Conservation (phyloP, 2,797 vertebrate species). For the Jordanella pulchra region DNA sequence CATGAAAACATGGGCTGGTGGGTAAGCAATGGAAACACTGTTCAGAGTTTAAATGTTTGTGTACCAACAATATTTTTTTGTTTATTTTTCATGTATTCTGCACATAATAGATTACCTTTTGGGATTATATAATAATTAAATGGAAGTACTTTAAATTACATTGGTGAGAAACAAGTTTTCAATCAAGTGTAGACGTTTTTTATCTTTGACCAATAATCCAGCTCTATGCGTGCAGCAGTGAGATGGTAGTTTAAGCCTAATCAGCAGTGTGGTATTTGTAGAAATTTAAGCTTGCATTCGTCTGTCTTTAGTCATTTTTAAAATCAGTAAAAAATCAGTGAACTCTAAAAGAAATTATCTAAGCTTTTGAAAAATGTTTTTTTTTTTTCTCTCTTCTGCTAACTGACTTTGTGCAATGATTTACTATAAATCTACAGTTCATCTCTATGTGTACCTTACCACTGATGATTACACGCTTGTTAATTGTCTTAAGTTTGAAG, state of each 20-base stretch:
- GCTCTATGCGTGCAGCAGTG: conserved; percentile 24
- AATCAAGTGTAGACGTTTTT: conserved; percentile 10
- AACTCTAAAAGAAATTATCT: conserved; percentile 10
- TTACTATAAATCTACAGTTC: conserved; percentile 37
- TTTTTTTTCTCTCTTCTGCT: conserved; percentile 9
- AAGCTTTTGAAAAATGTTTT: conserved; percentile 8
- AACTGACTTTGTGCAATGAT: conserved; percentile 44
- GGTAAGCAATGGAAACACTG: not conserved
- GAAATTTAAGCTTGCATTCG: conserved; percentile 4
- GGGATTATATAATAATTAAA: conserved; percentile 34
- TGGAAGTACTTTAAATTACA: conserved; percentile 38
- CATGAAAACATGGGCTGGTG: not conserved
- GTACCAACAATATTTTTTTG: conserved; percentile 17
- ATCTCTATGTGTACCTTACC: conserved; percentile 23
- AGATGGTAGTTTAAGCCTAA: not conserved
- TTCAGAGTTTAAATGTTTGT: not conserved
- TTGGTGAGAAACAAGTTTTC: conserved; percentile 38
- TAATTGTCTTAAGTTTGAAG: conserved; percentile 39
- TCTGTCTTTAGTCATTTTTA: conserved; percentile 10
- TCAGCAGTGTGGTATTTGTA: not conserved
- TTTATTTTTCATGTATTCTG: conserved; percentile 4
- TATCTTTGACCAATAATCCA: conserved; percentile 16
- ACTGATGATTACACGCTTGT: conserved; percentile 34
- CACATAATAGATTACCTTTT: conserved; percentile 1
- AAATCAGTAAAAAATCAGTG: conserved; percentile 13